Conservation (phyloP, 2,113 vertebrate genomes). For the Labeo rohita region DNA sequence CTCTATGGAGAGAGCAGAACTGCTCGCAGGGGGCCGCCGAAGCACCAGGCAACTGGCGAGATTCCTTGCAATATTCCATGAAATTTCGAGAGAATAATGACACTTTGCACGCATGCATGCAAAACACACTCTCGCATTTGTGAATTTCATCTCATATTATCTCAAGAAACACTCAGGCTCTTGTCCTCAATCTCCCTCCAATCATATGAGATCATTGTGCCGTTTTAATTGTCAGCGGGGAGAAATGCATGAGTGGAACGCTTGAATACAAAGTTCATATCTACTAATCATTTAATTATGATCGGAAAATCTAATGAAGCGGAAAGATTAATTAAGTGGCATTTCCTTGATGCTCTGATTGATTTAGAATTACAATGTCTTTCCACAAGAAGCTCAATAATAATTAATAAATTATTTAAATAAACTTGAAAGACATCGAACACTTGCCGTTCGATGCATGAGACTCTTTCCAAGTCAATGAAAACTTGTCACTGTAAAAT, state of each 20-base stretch:
- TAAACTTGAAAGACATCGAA: slow-evolving; percentile 11
- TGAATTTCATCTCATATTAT: slow-evolving; percentile 18
- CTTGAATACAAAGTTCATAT: slow-evolving; percentile 57
- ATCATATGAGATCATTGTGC: slow-evolving; percentile 38
- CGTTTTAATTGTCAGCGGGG: not conserved
- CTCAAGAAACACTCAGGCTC: slow-evolving; percentile 16
- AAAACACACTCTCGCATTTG: slow-evolving; percentile 29
- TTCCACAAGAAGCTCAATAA: slow-evolving; percentile 37
- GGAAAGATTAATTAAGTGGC: slow-evolving; percentile 59
- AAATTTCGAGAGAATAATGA: not conserved
- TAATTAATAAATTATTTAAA: slow-evolving; percentile 25
- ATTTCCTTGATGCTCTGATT: slow-evolving; percentile 56
- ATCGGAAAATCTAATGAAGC: slow-evolving; percentile 54
- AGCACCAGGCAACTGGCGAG: not conserved
- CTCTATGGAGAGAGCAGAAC: not conserved
- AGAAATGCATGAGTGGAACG: slow-evolving; percentile 43
- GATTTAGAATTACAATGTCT: slow-evolving; percentile 38
- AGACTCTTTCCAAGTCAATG: slow-evolving; percentile 20
- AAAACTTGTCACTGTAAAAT: not conserved
- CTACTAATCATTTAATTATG: slow-evolving; percentile 61
- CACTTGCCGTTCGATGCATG: not conserved
- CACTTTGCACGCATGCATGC: not conserved
- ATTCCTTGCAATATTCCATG: not conserved
- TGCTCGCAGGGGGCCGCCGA: not conserved
- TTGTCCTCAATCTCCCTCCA: slow-evolving; percentile 30